These are phyloP conservation scores for Ceyx margarethae DNA, from an alignment of 2,113 vertebrate species.

Conservation along the genomic window DNA sequence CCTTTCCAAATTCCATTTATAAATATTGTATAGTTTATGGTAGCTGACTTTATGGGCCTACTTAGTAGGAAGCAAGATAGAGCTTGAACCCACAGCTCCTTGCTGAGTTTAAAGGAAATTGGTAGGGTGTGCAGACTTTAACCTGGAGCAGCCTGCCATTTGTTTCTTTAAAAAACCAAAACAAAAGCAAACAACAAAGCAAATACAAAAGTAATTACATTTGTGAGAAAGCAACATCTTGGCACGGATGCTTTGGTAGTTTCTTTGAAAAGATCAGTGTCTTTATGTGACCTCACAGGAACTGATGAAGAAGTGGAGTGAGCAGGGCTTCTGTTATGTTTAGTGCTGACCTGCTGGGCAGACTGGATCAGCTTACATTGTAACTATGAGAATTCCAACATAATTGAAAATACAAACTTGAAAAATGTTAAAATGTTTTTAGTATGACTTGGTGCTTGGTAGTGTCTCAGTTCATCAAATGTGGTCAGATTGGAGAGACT, in stretches of 20 bases:
- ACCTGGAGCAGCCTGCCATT: not conserved
- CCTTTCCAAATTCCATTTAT: not conserved
- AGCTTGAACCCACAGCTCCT: not conserved
- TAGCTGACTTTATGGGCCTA: not conserved
- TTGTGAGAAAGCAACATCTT: not conserved
- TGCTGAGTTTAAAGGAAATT: slow-evolving; percentile 5
- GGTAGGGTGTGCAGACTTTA: not conserved
- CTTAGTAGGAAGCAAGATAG: not conserved
- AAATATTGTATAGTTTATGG: not conserved
- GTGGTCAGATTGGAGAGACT: not conserved
- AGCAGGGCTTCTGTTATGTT: not conserved
- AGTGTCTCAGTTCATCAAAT: not conserved
- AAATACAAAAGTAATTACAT: not conserved
- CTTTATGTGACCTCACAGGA: not conserved
- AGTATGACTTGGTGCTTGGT: not conserved
- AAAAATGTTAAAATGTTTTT: slow-evolving; percentile 15
- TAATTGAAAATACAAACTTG: slow-evolving; percentile 13
- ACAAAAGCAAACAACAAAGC: not conserved
- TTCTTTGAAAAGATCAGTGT: not conserved
- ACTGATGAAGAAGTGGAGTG: not conserved
- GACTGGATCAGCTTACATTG: not conserved
- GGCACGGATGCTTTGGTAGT: not conserved
- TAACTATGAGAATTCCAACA: not conserved
- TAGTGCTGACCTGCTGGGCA: not conserved
- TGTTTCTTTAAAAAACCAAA: not conserved